phyloP scores from a whole-genome alignment of 2,113 vertebrate genomes.

The Bucco capensis region DNA sequence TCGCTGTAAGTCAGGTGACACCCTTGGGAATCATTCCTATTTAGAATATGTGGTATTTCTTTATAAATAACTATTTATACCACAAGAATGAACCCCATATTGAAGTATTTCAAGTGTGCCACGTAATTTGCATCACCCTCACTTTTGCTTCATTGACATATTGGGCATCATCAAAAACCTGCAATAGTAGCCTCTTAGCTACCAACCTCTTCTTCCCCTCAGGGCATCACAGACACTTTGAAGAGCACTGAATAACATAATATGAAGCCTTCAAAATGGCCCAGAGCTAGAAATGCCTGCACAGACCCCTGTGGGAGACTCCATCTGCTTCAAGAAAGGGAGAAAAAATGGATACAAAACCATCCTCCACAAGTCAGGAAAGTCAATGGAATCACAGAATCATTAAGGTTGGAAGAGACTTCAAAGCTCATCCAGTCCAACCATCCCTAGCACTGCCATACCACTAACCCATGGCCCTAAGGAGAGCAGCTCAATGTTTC shows the following conservation, averaged over 20 bases:
- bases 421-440: no score
- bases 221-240: neutral
- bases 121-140: neutral
- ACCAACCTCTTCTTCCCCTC: neutral
- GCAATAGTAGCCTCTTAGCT: neutral
- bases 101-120: neutral
- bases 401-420: no score
- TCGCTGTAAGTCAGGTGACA: neutral
- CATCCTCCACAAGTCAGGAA: neutral
- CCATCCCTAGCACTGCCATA: no score
- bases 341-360: neutral
- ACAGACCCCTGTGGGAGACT: neutral
- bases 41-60: neutral
- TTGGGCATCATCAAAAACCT: fast-evolving
- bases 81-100: neutral
- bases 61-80: neutral
- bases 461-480: no score
- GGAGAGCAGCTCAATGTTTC: no score
- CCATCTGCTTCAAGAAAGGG: neutral
- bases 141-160: neutral
- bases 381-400: no score
- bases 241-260: neutral
- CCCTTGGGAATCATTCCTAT: neutral
- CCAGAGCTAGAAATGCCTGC: neutral
- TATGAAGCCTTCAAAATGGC: neutral